Base-by-base conservation (phyloP, 2,888 invertebrate species). In the Neocrepidodera transversa region DNA sequence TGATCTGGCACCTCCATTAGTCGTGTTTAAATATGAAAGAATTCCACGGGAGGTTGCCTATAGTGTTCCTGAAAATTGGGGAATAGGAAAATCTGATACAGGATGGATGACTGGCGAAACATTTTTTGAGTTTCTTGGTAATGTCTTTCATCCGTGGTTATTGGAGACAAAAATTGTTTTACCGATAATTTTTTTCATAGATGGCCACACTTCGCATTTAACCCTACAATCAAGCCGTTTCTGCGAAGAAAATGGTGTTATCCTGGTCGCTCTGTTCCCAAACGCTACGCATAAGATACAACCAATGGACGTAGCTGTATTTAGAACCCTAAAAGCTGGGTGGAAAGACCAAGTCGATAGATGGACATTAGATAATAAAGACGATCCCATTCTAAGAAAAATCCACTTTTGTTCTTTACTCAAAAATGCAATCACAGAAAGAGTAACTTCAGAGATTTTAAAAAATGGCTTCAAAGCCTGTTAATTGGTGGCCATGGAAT, bases 61-160 rank as follows among this genome's bases (percentile, higher is more conserved):
- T 40, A 67, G 61, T 28, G 67, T 74, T 47, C 74, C 75, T 36
- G 45, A 65, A 63, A 67, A 63, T 11, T 80, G 77, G 78, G 72
- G 73, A 32, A 58, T 78, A 18, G 79, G 78, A 48, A 10, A 13
- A 49, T 43, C 40, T 35, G 57, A 80, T 7, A 74, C 65, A 42
- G 79, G 78, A 8, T 80, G 79, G 81, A 81, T 77, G 78, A 80
- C 75, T 10, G 65, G 71, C 1, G 75, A 74, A 62, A 71, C 69
- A 2, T 79, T 80, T 67, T 78, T 66, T 63, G 75, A 79, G 64
- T 79, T 72, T 58, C 70, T 78, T 10, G 68, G 71, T 2, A 76
- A 78, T 62, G 66, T 76, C 23, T 78, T 79, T 66, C 60, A 72
- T 63, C 72, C 47, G 14, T 59, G 59, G 59, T 17, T 48, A 11